phyloP scores from a whole-genome alignment of 2,113 vertebrate species.

The Triplophysa siluroides region DNA sequence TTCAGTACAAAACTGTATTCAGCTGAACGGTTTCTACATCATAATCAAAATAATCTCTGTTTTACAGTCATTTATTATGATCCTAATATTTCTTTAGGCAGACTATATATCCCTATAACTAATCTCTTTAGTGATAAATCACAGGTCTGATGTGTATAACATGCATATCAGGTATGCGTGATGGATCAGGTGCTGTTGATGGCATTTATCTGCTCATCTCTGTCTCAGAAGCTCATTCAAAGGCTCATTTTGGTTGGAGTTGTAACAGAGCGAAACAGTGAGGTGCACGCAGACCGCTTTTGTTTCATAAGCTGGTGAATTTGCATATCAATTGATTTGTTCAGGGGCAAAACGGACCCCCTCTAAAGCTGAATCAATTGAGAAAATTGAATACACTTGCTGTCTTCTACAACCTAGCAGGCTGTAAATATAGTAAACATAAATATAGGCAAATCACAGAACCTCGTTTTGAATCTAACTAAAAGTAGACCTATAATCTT shows the following conservation, averaged over 20 bases:
- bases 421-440: neutral
- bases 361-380: constrained; percentile 1
- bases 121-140: constrained; percentile 17
- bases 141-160: constrained; percentile 2
- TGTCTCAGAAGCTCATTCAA: constrained; percentile 29
- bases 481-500: too few relatives aligned
- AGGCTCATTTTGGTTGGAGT: neutral
- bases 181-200: constrained; percentile 9
- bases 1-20: too few relatives aligned
- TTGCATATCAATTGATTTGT: constrained; percentile 8
- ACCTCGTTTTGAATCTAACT: neutral
- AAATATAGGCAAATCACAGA: neutral
- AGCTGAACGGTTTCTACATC: constrained; percentile 16
- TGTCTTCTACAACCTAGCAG: neutral
- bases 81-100: neutral
- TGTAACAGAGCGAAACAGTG: constrained; percentile 8
- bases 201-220: constrained; percentile 15
- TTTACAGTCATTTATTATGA: neutral
- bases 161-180: neutral
- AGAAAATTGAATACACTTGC: constrained; percentile 9
- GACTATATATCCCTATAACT: neutral
- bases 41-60: neutral
- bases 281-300: constrained; percentile 2
- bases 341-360: neutral
- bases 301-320: constrained; percentile 22